phyloP scores from a whole-genome alignment of 1,140 invertebrate species.

The Drosophila jambulina region DNA sequence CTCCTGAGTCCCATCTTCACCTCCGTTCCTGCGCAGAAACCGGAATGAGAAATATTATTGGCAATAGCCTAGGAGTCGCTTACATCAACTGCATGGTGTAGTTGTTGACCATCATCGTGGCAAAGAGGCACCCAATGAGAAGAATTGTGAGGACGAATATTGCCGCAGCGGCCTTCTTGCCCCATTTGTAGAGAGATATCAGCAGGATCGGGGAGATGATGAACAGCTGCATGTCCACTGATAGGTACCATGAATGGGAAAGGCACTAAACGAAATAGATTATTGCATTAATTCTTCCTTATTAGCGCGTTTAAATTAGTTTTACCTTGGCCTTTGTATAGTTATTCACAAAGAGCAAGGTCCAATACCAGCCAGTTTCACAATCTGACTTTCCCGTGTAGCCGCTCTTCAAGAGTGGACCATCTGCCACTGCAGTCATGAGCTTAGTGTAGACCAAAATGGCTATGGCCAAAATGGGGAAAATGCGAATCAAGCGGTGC shows the following conservation, averaged over 20 bases:
- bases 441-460: slow-evolving; percentile 26
- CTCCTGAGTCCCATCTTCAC: background rate
- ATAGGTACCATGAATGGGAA: background rate
- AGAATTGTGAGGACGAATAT: slow-evolving; percentile 34
- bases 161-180: slow-evolving; percentile 54
- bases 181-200: slow-evolving; percentile 88
- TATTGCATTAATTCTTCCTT: background rate
- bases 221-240: slow-evolving; percentile 88
- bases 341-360: slow-evolving; percentile 56
- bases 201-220: slow-evolving; percentile 90
- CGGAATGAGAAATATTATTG: background rate
- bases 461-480: background rate
- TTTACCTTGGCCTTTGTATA: slow-evolving; percentile 86
- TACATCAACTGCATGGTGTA: slow-evolving; percentile 34
- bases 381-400: slow-evolving; percentile 63
- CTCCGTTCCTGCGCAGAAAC: background rate
- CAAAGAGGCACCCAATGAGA: slow-evolving; percentile 10
- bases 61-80: background rate
- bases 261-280: background rate
- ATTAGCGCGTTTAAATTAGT: background rate
- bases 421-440: background rate
- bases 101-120: slow-evolving; percentile 40
- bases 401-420: slow-evolving; percentile 3
- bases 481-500: slow-evolving; percentile 2
- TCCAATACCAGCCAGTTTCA: slow-evolving; percentile 53